Percentiles rank a stretch among this genome's conserved stretches.
Conservation (phyloP, 2,797 vertebrate genomes). For the Poecilia gillii region DNA sequence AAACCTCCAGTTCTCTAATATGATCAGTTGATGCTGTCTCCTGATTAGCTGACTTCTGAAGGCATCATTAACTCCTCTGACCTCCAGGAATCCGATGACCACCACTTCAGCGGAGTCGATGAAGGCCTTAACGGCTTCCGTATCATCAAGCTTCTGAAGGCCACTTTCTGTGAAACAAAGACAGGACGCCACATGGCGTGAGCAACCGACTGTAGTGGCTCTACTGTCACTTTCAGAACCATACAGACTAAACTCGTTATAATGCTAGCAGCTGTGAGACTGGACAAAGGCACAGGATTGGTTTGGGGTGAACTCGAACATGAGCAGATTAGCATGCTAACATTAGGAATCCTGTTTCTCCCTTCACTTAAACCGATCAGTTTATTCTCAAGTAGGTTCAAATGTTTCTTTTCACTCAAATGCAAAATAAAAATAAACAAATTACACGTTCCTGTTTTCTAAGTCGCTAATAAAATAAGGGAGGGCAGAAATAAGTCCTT, state of each 20-base stretch:
- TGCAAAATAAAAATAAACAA: not conserved
- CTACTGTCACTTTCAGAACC: not conserved
- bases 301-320: not conserved
- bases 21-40: not conserved
- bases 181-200: not conserved
- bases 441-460: not conserved
- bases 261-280: not conserved
- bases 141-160: constrained; percentile 67
- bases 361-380: not conserved
- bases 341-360: not conserved
- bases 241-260: not conserved
- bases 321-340: not conserved
- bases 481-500: not conserved
- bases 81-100: constrained; percentile 83
- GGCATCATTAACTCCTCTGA: constrained; percentile 51
- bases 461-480: not conserved
- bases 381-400: not conserved
- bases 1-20: not conserved
- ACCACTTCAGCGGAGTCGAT: constrained; percentile 79
- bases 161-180: constrained; percentile 52
- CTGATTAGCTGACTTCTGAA: not conserved
- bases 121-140: constrained; percentile 74
- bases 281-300: not conserved
- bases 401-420: not conserved
- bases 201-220: not conserved